phyloP scores from a whole-genome alignment of 2,113 vertebrate species.

The Potamarius usumacintae region DNA sequence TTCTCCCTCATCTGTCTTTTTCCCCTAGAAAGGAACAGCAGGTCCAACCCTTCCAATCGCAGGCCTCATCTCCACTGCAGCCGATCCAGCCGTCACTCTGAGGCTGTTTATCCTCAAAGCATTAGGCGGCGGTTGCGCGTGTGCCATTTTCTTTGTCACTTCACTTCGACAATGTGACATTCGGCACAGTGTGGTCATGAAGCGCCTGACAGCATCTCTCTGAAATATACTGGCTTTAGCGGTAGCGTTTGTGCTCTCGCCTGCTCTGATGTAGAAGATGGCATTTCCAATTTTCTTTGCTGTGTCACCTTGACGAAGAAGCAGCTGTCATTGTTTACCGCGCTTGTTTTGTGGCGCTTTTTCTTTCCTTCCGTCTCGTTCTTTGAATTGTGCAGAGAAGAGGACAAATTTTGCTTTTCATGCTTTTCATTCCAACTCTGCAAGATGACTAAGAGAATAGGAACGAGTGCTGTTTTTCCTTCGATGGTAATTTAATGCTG shows the following conservation, averaged over 20 bases:
- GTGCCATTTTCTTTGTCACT: slow-evolving; percentile 78
- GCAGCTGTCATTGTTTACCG: slow-evolving; percentile 49
- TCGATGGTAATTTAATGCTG: slow-evolving; percentile 4
- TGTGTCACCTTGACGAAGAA: slow-evolving; percentile 58
- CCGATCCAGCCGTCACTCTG: slow-evolving; percentile 23
- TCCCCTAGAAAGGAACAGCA: no score
- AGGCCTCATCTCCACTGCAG: slow-evolving; percentile 7
- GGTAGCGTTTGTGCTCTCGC: slow-evolving; percentile 32
- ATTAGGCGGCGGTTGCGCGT: slow-evolving; percentile 72
- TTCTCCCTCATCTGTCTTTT: neutral
- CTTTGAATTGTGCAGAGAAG: slow-evolving; percentile 41
- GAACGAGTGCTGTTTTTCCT: neutral
- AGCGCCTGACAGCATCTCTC: slow-evolving; percentile 61
- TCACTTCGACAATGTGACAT: slow-evolving; percentile 75
- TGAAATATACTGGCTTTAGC: slow-evolving; percentile 48
- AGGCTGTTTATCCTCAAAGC: slow-evolving; percentile 64
- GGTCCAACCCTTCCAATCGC: neutral
- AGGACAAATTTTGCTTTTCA: neutral
- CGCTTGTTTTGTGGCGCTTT: slow-evolving; percentile 35
- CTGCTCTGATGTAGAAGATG: slow-evolving; percentile 55
- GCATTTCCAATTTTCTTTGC: slow-evolving; percentile 59
- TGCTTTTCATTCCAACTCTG: neutral
- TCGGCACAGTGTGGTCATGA: slow-evolving; percentile 67
- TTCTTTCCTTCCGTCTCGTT: neutral
- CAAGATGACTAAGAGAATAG: slow-evolving; percentile 10